These are phyloP conservation scores for Lerema accius DNA, from an alignment of 1,140 invertebrate genomes.

Conservation along the genomic window DNA sequence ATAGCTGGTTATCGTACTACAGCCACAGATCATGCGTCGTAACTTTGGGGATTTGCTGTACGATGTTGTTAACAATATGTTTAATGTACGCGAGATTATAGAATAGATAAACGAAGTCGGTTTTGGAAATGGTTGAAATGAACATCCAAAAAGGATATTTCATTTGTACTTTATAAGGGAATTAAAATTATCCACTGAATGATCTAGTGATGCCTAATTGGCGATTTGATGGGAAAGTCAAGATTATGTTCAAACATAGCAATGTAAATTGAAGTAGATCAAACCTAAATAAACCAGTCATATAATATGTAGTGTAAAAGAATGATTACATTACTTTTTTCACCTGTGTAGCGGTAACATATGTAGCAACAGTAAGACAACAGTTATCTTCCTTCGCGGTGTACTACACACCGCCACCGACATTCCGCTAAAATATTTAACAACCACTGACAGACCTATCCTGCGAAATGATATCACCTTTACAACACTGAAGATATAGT, in stretches of 20 bases:
- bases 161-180: too few species aligned
- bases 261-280: too few species aligned
- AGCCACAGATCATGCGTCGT: conserved; percentile 11
- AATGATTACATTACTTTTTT: too few species aligned
- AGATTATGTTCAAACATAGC: too few species aligned
- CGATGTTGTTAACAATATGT: conserved; percentile 29
- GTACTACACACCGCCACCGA: conserved; percentile 24
- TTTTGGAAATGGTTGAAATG: background rate
- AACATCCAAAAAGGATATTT: too few species aligned
- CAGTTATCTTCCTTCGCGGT: conserved; percentile 38
- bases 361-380: too few species aligned
- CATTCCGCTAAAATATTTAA: conserved; percentile 44
- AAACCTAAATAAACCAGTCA: too few species aligned
- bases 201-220: too few species aligned
- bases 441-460: conserved; percentile 3
- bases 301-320: too few species aligned
- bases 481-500: background rate
- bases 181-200: too few species aligned
- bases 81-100: conserved; percentile 6
- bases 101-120: background rate
- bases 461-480: conserved; percentile 14
- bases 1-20: conserved; percentile 25
- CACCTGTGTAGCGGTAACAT: too few species aligned
- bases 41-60: conserved; percentile 22
- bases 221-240: too few species aligned